Percentiles rank a stretch among this genome's conserved stretches.
Evolutionary conservation across 2,888 invertebrate species (phyloP).

Genomic region (Boloria euphrosyne): DNA sequence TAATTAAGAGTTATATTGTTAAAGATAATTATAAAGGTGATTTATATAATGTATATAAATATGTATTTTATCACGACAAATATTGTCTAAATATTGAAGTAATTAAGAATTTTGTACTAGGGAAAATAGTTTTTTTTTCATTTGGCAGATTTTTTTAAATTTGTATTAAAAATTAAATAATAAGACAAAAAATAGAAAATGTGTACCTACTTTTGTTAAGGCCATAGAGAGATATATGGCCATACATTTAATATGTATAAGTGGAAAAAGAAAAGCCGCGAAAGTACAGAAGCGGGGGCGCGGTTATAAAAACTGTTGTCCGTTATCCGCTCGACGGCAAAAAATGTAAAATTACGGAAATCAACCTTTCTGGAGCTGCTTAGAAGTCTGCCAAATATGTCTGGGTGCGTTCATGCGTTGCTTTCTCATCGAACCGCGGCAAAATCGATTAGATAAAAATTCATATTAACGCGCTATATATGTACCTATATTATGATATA

Average conservation of each 20-base stretch:
- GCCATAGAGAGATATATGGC: background rate
- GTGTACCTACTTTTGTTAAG: background rate
- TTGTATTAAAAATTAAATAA: no score
- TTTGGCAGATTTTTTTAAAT: no score
- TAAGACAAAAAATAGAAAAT: no score
- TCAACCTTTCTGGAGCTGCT: slow-evolving; percentile 62
- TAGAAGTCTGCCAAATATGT: slow-evolving; percentile 65
- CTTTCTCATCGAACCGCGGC: slow-evolving; percentile 59
- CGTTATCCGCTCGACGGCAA: slow-evolving; percentile 58
- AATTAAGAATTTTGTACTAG: no score
- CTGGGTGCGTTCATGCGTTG: slow-evolving; percentile 60
- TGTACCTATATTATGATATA: background rate
- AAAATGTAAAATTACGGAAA: slow-evolving; percentile 53
- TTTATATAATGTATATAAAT: no score
- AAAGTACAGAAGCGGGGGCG: slow-evolving; percentile 21
- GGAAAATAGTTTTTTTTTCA: no score
- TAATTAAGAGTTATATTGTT: background rate
- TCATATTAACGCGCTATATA: slow-evolving; percentile 46
- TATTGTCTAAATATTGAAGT: no score
- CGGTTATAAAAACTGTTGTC: slow-evolving; percentile 65
- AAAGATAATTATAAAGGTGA: no score
- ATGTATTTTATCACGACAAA: no score
- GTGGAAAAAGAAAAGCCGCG: slow-evolving; percentile 15
- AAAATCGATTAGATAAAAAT: slow-evolving; percentile 58
- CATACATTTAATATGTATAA: slow-evolving; percentile 6